Conservation (phyloP, 1,140 invertebrate genomes). For the Reticulitermes speratus region DNA sequence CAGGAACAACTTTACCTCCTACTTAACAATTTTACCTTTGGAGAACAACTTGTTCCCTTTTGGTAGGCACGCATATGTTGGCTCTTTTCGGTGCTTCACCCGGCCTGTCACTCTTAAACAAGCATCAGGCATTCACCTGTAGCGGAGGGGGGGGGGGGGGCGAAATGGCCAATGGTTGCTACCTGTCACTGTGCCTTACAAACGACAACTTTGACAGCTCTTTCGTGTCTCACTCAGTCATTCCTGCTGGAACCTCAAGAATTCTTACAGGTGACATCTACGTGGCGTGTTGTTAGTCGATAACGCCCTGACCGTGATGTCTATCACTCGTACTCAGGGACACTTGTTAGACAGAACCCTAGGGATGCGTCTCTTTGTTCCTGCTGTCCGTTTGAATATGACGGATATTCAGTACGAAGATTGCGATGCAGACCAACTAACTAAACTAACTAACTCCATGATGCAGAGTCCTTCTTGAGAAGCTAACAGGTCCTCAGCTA, state of each 20-base stretch:
- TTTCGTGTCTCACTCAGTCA: not conserved
- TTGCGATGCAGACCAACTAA: too few relatives aligned
- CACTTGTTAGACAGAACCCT: too few relatives aligned
- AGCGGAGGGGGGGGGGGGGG: not conserved
- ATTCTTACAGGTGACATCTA: too few relatives aligned
- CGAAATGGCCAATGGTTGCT: not conserved
- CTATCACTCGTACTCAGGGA: too few relatives aligned
- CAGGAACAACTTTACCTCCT: too few relatives aligned
- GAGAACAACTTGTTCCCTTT: not conserved
- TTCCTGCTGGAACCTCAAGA: not conserved
- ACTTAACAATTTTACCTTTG: too few relatives aligned
- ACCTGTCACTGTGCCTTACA: not conserved
- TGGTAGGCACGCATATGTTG: not conserved
- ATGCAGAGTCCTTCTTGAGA: too few relatives aligned
- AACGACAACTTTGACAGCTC: not conserved
- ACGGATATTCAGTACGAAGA: too few relatives aligned
- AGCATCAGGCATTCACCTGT: not conserved
- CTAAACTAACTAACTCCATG: too few relatives aligned
- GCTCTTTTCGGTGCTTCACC: not conserved
- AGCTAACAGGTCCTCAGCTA: too few relatives aligned
- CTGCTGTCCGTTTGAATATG: too few relatives aligned
- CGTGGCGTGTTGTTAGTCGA: not conserved
- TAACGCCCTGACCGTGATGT: not conserved
- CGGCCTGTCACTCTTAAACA: not conserved
- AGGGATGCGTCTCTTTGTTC: too few relatives aligned